Base-by-base conservation (phyloP, 2,797 vertebrate genomes). In the Neomorphus geoffroyi region DNA sequence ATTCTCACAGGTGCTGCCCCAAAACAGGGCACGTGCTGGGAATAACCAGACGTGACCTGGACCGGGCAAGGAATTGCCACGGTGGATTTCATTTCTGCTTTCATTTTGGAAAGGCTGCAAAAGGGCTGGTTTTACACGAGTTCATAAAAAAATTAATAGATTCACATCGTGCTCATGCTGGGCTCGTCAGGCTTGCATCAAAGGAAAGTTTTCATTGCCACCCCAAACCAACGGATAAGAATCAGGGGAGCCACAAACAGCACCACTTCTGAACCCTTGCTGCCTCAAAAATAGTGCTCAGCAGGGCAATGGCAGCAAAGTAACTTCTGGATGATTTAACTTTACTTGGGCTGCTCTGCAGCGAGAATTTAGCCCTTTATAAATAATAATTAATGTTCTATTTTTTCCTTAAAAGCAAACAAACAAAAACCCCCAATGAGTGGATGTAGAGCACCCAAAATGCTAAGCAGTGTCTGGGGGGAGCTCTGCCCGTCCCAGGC, bases 341-440 rank as follows among this genome's bases (percentile, higher is more conserved):
- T 92, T 92, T 9, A 80, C 57, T 74, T 72, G 58, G 46, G 54
- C 75, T 82, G 43, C 23, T 71, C 77, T 33, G 50, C 7, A 69
- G 71, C 9, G 35, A 91, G 77, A 77, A 90, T 80, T 54, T 66
- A 94, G 41, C 43, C 74, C 46, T 96, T 94, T 62, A 65, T 51
- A 96, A 94, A 80, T 75, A 94, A 77, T 75, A 92, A 90, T 92
- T 84, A 90, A 90, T 56, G 67, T 46, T 92, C 94, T 92, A 85
- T 92, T 86, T 94, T 88, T 84, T 48, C 79, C 58, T 66, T 88
- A 45, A 88, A 94, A 82, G 67, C 67, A 93, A 92, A 82, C 86
- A 91, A 86, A 86, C 45, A 69, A 51, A 85, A 77, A 64, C 1
- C 9, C 74, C 14, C 77, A 72, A 70, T 22, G 26, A 86, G 48